These are phyloP conservation scores for Pegoplata infirma DNA, from an alignment of 2,888 invertebrate genomes.

Conservation along the genomic window DNA sequence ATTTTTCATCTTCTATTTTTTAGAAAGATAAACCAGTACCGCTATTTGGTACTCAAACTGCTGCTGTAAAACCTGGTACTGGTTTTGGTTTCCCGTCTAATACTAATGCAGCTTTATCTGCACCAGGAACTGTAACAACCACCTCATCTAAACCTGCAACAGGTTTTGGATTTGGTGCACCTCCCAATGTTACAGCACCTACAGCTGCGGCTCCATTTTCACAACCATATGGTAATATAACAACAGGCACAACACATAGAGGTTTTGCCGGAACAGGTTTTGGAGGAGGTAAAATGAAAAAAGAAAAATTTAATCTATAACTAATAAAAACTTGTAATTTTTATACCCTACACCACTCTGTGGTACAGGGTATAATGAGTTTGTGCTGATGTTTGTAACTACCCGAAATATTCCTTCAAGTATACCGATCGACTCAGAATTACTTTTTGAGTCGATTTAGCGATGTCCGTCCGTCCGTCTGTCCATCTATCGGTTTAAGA, in stretches of 20 bases:
- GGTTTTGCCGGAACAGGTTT: slow-evolving; percentile 23
- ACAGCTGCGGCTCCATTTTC: slow-evolving; percentile 36
- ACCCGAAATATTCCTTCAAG: too few relatives aligned
- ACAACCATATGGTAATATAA: slow-evolving; percentile 57
- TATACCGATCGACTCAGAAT: too few relatives aligned
- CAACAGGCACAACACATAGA: slow-evolving; percentile 24
- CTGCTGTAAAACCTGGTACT: slow-evolving; percentile 29
- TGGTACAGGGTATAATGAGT: too few relatives aligned
- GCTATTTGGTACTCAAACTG: slow-evolving; percentile 48
- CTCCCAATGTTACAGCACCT: slow-evolving; percentile 28
- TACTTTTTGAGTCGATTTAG: too few relatives aligned
- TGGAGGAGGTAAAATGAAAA: slow-evolving; percentile 23
- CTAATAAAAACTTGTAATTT: too few relatives aligned
- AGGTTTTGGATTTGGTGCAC: slow-evolving; percentile 58
- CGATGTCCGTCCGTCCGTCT: too few relatives aligned
- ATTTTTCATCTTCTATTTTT: neutral
- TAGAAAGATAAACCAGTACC: slow-evolving; percentile 68
- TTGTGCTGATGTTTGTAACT: too few relatives aligned
- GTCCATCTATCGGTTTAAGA: too few relatives aligned
- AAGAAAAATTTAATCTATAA: too few relatives aligned
- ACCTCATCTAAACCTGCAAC: slow-evolving; percentile 55
- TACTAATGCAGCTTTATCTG: neutral
- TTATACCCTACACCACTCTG: too few relatives aligned
- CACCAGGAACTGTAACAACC: slow-evolving; percentile 32
- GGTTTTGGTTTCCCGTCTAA: slow-evolving; percentile 16